phyloP scores from a whole-genome alignment of 2,888 invertebrate genomes.

The Brachylomia viminalis region DNA sequence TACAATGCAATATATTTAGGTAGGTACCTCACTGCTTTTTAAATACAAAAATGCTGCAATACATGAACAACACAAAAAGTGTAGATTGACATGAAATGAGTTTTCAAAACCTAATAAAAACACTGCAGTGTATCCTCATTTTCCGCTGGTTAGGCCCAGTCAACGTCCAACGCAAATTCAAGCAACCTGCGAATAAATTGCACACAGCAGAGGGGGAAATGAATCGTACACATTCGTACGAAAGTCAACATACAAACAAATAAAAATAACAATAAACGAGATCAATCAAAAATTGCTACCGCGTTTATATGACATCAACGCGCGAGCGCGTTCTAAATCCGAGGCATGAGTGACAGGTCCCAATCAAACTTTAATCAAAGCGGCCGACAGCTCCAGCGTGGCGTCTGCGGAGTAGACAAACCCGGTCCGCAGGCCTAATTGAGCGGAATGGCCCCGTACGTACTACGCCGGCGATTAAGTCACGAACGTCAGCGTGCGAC shows the following conservation, averaged over 20 bases:
- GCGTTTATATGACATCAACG: conserved; percentile 76
- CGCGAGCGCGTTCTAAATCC: conserved; percentile 74
- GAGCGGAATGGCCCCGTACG: conserved; percentile 83
- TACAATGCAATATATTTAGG: not conserved
- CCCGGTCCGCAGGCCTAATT: conserved; percentile 83
- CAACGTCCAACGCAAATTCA: conserved; percentile 17
- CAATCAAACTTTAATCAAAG: conserved; percentile 89
- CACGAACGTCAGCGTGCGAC: conserved; percentile 70
- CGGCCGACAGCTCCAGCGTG: conserved; percentile 78
- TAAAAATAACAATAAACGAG: conserved; percentile 52
- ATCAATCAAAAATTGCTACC: conserved; percentile 66
- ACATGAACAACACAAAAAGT: not conserved
- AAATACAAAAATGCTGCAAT: not conserved
- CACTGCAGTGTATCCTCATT: conserved; percentile 31
- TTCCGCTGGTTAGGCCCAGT: conserved; percentile 40
- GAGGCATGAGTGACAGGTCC: conserved; percentile 82
- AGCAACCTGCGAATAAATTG: conserved; percentile 24
- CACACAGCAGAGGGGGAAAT: conserved; percentile 33
- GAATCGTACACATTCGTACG: conserved; percentile 34
- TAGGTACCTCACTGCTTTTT: not conserved
- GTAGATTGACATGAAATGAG: conserved; percentile 13
- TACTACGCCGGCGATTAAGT: conserved; percentile 69
- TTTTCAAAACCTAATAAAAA: conserved; percentile 38
- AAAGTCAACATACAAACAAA: conserved; percentile 39
- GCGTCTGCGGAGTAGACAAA: conserved; percentile 80